Evolutionary conservation across 2,888 invertebrate species (phyloP), one percentile per base, ranked within the genome.

Genomic region (Acrobasis repandana): DNA sequence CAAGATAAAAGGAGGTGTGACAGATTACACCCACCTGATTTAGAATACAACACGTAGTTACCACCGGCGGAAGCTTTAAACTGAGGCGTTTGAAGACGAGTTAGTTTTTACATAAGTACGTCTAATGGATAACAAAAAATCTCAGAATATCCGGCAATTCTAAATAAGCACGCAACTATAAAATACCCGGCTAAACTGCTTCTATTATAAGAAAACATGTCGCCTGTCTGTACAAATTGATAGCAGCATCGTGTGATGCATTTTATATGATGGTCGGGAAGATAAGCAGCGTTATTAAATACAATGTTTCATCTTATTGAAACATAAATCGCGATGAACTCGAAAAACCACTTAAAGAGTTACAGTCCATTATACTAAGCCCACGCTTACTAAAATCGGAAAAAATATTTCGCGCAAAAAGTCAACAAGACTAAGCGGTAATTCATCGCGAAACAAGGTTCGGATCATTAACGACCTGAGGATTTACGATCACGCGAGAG

Each of bases 401-500:
- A 82, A 85, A 76, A 84, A 82, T 82, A 80, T 81, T 84, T 83
- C 72, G 72, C 73, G 80, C 77, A 84, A 85, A 86, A 87, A 86
- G 80, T 84, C 83, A 85, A 88, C 83, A 85, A 82, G 80, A 80
- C 82, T 79, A 80, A 85, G 80, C 83, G 80, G 86, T 86, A 88
- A 88, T 86, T 89, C 87, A 88, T 88, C 85, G 82, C 76, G 73
- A 74, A 83, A 83, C 83, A 79, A 72, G 80, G 78, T 79, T 82
- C 76, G 81, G 77, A 84, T 90, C 88, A 87, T 89, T 90, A 90
- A 88, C 82, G 84, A 85, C 82, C 76, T 74, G 75, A 85, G 84
- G 83, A 89, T 90, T 90, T 90, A 91, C 89, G 90, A 89, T 85
- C 89, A 86, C 86, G 86, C 81, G 80, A 78, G 79, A 68, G 72